phyloP scores from a whole-genome alignment of 2,113 vertebrate species.

The Carassius carassius region DNA sequence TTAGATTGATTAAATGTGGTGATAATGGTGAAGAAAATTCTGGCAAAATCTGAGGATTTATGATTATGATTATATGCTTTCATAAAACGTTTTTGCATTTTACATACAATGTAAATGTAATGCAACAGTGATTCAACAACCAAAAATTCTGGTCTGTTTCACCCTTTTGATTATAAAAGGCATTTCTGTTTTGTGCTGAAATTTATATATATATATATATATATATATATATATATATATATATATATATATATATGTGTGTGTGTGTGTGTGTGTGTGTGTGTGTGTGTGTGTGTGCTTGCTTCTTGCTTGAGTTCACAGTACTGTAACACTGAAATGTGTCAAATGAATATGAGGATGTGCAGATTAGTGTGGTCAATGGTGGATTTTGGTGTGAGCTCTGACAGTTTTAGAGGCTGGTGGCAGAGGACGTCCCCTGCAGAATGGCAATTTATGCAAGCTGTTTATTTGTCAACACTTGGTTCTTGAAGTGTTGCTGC shows the following conservation, averaged over 20 bases:
- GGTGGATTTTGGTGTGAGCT: neutral
- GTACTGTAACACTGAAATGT: neutral
- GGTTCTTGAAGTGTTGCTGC: neutral
- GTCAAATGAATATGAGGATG: neutral
- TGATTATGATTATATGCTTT: neutral
- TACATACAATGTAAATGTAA: neutral
- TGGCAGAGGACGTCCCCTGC: neutral
- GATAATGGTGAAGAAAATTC: neutral
- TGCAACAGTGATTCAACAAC: neutral
- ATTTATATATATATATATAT: too few species aligned
- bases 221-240: too few species aligned
- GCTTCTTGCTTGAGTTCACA: neutral
- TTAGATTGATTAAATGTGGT: neutral
- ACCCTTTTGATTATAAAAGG: neutral
- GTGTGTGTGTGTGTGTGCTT: too few species aligned
- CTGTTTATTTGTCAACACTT: neutral
- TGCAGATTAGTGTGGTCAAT: neutral
- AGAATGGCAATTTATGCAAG: neutral
- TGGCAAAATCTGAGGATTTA: neutral
- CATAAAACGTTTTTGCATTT: too few species aligned
- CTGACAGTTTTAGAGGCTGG: neutral
- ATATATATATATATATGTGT: too few species aligned
- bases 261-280: too few species aligned
- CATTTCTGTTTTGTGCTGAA: neutral
- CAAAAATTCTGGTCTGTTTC: neutral